Base-by-base conservation (phyloP, 1,140 invertebrate genomes). In the Platyura marginata region DNA sequence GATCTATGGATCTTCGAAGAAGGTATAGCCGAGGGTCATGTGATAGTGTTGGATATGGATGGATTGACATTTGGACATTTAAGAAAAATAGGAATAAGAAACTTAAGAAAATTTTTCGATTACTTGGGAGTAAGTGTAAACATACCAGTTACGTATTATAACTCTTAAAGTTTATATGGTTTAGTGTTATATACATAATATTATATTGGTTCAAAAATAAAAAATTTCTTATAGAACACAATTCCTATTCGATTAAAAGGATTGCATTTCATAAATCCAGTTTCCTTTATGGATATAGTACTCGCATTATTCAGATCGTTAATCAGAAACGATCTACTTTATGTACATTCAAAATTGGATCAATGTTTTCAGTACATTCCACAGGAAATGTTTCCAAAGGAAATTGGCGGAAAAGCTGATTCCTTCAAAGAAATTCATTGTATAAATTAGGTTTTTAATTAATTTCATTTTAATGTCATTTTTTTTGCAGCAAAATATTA, bases 201-300 rank as follows among this genome's bases (percentile, higher is more conserved):
- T n/a, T n/a, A n/a, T n/a, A n/a, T n/a, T n/a, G n/a, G n/a, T n/a
- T n/a, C n/a, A n/a, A n/a, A n/a, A n/a, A n/a, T n/a, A n/a, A n/a
- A n/a, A n/a, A n/a, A n/a, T n/a, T n/a, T n/a, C n/a, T n/a, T n/a
- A n/a, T 57, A 79, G 68, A 75, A 79, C 52, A 69, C 64, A 3
- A 63, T 74, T 52, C 69, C 79, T 1, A 62, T 79, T 9, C 65
- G 70, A 40, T 49, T 82, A 2, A 74, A 74, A 45, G 68, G 70
- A 1, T 56, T 81, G 0, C 77, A 81, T 53, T 77, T 76, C 45
- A 58, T 80, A 39, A 81, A 80, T 47, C 69, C 72, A 22, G 71
- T 74, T 1, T 56, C 67, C 0, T 72, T 80, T 35, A 70, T 81
- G 63, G 77, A 81, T 46, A 73, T 74, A 49, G 62, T 80, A 33